Evolutionary conservation across 2,113 vertebrate species (phyloP).

Genomic region (Sclerurus mexicanus): DNA sequence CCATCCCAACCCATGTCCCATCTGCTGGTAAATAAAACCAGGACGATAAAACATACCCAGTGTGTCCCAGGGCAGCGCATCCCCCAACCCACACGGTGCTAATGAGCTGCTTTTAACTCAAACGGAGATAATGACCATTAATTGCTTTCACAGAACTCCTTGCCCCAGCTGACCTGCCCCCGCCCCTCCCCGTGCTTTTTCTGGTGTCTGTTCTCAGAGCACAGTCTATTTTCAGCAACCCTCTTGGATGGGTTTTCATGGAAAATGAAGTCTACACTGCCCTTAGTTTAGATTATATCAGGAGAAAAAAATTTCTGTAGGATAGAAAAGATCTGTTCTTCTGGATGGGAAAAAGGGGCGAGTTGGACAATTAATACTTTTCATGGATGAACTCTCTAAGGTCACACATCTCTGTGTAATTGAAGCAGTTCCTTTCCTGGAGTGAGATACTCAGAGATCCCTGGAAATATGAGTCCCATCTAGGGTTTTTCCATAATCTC

Average conservation of each 20-base stretch:
- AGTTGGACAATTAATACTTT: not conserved
- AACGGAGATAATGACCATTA: not conserved
- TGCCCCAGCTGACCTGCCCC: not conserved
- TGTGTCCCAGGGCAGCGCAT: rapidly evolving
- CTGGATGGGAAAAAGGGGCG: not conserved
- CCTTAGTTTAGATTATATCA: constrained; percentile 37
- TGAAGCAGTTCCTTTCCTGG: not conserved
- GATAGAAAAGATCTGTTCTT: constrained; percentile 15
- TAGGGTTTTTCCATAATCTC: not conserved
- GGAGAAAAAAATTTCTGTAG: constrained; percentile 28
- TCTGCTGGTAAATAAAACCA: not conserved
- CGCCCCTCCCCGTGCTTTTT: not conserved
- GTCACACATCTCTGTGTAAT: not conserved
- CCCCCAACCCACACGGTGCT: rapidly evolving
- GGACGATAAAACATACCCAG: not conserved
- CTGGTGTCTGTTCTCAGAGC: constrained; percentile 43
- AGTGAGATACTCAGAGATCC: not conserved
- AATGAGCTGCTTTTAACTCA: not conserved
- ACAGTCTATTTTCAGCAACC: constrained; percentile 40
- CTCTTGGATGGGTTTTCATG: constrained; percentile 40
- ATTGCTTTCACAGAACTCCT: not conserved
- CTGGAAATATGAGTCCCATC: not conserved
- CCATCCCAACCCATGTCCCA: not conserved
- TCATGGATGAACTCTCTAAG: not conserved
- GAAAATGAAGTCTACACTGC: constrained; percentile 3